These are phyloP conservation scores for Brachionus calyciflorus DNA, from an alignment of 1,140 invertebrate species.

Conservation along the genomic window DNA sequence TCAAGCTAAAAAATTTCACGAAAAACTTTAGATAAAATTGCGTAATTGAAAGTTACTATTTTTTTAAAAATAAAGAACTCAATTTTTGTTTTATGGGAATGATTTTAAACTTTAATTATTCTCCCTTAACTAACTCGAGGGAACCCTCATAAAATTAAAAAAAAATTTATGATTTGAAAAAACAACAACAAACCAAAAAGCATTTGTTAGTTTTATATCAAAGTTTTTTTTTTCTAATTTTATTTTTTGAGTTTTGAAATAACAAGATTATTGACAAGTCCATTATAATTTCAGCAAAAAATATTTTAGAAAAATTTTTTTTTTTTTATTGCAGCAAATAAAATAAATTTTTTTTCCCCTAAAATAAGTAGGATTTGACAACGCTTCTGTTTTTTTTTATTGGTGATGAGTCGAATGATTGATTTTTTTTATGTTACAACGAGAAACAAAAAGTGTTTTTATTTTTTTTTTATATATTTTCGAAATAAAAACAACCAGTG, in stretches of 20 bases:
- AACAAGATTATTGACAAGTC: slow-evolving; percentile 45
- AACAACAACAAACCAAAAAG: neutral
- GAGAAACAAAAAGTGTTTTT: slow-evolving; percentile 31
- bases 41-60: too few relatives aligned
- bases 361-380: neutral
- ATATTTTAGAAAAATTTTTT: neutral
- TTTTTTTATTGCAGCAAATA: slow-evolving; percentile 5
- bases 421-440: neutral
- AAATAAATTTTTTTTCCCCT: neutral
- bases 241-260: neutral
- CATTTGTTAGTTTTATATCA: slow-evolving; percentile 35
- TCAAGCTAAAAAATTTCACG: too few relatives aligned
- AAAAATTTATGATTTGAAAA: neutral
- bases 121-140: too few relatives aligned
- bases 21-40: too few relatives aligned
- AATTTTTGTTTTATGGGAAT: too few relatives aligned
- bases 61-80: too few relatives aligned
- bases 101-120: too few relatives aligned
- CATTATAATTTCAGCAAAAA: slow-evolving; percentile 18
- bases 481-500: neutral
- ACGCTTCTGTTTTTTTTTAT: slow-evolving; percentile 25
- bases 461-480: neutral
- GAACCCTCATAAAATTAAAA: too few relatives aligned
- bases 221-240: neutral
- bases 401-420: slow-evolving; percentile 6